Evolutionary conservation across 2,888 invertebrate species (phyloP).

Genomic region (Ormyrus thymus): DNA sequence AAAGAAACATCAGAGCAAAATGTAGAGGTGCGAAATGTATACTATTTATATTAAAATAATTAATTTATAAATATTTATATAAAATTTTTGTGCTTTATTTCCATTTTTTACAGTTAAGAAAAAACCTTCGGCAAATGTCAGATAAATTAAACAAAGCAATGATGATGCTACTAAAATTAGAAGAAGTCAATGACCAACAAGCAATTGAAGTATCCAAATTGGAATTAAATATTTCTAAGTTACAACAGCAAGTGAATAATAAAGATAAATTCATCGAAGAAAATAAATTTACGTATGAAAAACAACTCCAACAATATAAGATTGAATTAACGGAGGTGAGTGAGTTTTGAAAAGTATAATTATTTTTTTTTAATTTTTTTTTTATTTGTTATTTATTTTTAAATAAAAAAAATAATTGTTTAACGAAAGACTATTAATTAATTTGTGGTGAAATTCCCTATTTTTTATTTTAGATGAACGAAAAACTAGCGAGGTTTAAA

Average conservation of each 20-base stretch:
- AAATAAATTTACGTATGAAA: conserved; percentile 44
- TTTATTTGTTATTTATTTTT: background rate
- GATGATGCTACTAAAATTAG: conserved; percentile 64
- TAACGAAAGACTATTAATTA: too few relatives aligned
- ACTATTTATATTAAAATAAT: background rate
- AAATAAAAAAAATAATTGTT: background rate
- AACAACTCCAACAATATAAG: conserved; percentile 59
- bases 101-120: conserved; percentile 61
- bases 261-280: conserved; percentile 40
- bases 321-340: conserved; percentile 54
- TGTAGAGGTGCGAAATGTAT: conserved; percentile 61
- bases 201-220: conserved; percentile 64
- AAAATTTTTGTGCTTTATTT: conserved; percentile 11
- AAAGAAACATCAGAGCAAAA: conserved; percentile 62
- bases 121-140: conserved; percentile 67
- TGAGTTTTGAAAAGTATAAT: conserved; percentile 1
- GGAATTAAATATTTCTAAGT: conserved; percentile 63
- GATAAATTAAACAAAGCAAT: conserved; percentile 62
- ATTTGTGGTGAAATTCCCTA: background rate
- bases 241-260: conserved; percentile 60
- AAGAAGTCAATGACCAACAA: conserved; percentile 67
- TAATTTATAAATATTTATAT: conserved; percentile 7
- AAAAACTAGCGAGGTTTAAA: conserved; percentile 31
- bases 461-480: conserved; percentile 34
- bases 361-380: background rate